Conservation (phyloP, 2,888 invertebrate genomes). For the Ganaspis brasiliensis region DNA sequence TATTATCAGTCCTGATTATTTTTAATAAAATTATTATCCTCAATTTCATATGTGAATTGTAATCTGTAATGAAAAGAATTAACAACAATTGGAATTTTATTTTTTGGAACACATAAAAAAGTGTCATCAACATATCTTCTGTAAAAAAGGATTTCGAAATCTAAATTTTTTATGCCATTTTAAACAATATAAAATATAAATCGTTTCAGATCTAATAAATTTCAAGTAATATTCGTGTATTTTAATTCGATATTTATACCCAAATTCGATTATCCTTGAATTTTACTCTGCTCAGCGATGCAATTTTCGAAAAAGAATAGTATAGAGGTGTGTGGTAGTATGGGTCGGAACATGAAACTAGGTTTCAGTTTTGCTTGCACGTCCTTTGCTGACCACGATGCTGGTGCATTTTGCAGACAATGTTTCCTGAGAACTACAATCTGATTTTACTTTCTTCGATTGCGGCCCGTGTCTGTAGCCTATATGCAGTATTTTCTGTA, state of each 20-base stretch:
- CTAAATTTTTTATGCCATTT: too few species aligned
- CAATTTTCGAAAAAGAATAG: constrained; percentile 50
- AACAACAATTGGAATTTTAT: too few species aligned
- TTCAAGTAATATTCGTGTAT: too few species aligned
- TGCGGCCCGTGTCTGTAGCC: constrained; percentile 47
- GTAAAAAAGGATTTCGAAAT: too few species aligned
- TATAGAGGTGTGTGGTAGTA: constrained; percentile 51
- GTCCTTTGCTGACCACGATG: constrained; percentile 58
- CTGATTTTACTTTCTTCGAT: constrained; percentile 67
- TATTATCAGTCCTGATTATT: too few species aligned
- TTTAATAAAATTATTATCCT: too few species aligned
- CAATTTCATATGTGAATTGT: too few species aligned
- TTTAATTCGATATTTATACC: constrained; percentile 16
- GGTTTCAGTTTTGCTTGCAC: constrained; percentile 45
- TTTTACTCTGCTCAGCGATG: constrained; percentile 49
- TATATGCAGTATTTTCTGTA: constrained; percentile 43
- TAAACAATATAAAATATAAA: too few species aligned
- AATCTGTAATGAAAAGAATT: too few species aligned
- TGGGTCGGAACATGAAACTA: constrained; percentile 44
- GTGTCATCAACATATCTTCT: too few species aligned
- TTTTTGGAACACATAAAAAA: too few species aligned
- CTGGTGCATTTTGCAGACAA: constrained; percentile 59
- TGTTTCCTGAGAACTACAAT: constrained; percentile 65
- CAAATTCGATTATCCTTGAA: constrained; percentile 42
- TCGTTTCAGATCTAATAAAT: too few species aligned